These are phyloP conservation scores for Thaleichthys pacificus DNA, from an alignment of 2,797 vertebrate genomes.

Conservation along the genomic window DNA sequence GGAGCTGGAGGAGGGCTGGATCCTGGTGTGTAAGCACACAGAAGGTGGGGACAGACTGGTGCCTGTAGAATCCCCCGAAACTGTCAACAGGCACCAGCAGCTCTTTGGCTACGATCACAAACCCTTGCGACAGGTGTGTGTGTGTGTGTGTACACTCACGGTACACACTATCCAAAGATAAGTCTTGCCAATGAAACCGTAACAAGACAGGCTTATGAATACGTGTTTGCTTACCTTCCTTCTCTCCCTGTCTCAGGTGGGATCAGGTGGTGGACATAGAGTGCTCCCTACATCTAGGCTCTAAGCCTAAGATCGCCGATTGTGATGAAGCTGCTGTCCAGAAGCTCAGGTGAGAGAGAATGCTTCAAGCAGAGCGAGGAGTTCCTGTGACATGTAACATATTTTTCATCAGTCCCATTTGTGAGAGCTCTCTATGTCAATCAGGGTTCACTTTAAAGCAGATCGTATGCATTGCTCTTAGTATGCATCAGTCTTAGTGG, in stretches of 20 bases:
- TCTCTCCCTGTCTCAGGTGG: constrained; percentile 73
- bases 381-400: background rate
- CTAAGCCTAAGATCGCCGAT: constrained; percentile 82
- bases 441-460: background rate
- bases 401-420: background rate
- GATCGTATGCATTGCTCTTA: background rate
- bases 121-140: constrained; percentile 82
- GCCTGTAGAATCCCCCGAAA: constrained; percentile 88
- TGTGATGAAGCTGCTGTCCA: constrained; percentile 83
- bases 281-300: constrained; percentile 84
- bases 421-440: background rate
- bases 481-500: too few species aligned
- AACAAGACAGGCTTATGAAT: background rate
- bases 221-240: background rate
- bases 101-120: constrained; percentile 94
- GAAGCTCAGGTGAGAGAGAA: constrained; percentile 83
- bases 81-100: constrained; percentile 87
- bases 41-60: constrained; percentile 92
- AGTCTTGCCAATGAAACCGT: background rate
- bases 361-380: background rate
- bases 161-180: background rate
- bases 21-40: constrained; percentile 90
- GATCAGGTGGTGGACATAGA: constrained; percentile 94
- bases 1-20: constrained; percentile 90
- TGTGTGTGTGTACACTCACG: constrained; percentile 6